Conservation (phyloP, 2,888 invertebrate species). For the Campoletis raptor region DNA sequence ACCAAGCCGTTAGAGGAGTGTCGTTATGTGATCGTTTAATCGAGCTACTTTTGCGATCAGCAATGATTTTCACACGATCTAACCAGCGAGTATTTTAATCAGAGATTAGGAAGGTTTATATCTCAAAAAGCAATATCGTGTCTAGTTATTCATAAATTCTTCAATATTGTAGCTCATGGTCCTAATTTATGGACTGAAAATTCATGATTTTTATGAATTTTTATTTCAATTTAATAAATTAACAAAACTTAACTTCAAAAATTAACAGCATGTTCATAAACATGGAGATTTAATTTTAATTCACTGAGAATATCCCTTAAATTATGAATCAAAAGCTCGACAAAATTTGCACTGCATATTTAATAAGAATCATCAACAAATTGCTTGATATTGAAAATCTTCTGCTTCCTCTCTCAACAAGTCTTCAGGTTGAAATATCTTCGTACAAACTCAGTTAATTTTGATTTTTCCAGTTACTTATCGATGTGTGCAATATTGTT, state of each 20-base stretch:
- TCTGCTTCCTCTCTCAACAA: background rate
- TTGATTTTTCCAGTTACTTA: background rate
- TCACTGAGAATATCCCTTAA: no score
- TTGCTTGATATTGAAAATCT: background rate
- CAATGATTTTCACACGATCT: slow-evolving; percentile 25
- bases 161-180: background rate
- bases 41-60: background rate
- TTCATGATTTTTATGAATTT: no score
- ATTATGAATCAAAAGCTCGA: background rate
- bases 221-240: no score
- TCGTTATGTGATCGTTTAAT: slow-evolving; percentile 10
- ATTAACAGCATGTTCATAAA: no score
- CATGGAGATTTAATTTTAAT: no score
- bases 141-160: background rate
- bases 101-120: background rate
- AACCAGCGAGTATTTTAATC: slow-evolving; percentile 13
- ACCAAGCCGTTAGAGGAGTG: slow-evolving; percentile 1
- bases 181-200: background rate
- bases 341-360: background rate
- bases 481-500: background rate
- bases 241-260: no score
- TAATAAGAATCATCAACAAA: background rate
- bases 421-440: background rate
- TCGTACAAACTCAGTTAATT: background rate
- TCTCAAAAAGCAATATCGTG: background rate